Evolutionary conservation across 2,888 invertebrate genomes (phyloP).

Genomic region (Cephus rjabovi): DNA sequence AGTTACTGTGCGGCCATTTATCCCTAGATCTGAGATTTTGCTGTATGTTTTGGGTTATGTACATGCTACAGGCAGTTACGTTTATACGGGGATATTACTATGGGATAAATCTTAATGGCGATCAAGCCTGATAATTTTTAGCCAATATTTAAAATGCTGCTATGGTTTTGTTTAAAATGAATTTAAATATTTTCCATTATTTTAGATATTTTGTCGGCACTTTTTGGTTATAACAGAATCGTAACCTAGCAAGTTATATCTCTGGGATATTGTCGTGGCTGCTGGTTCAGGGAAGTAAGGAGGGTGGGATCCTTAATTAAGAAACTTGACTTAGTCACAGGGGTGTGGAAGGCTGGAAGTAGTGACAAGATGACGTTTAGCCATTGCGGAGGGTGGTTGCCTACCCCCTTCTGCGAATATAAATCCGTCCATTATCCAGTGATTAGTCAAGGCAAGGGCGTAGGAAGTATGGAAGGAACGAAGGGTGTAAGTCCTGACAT

Average conservation of each 20-base stretch:
- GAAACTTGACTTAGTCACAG: conserved; percentile 46
- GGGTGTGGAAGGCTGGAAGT: conserved; percentile 27
- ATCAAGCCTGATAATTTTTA: no score
- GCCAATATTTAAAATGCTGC: no score
- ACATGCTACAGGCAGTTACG: neutral
- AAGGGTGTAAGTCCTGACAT: no score
- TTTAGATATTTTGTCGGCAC: neutral
- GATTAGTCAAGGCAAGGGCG: conserved; percentile 38
- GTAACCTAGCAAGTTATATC: no score
- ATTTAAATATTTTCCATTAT: neutral
- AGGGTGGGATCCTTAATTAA: conserved; percentile 46
- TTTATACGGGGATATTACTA: no score
- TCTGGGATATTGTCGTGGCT: neutral
- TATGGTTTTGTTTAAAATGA: no score
- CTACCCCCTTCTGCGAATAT: conserved; percentile 45
- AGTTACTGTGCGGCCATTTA: conserved; percentile 13
- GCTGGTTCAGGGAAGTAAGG: neutral
- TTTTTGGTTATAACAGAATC: neutral
- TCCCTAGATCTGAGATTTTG: conserved; percentile 7
- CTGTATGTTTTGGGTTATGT: neutral
- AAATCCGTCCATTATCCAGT: conserved; percentile 54
- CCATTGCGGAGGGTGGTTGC: conserved; percentile 25
- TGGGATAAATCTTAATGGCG: no score
- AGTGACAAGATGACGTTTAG: conserved; percentile 36
- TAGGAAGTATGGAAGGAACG: neutral